These are phyloP conservation scores for Ancistrus triradiatus DNA, from an alignment of 2,113 vertebrate genomes.

Conservation along the genomic window DNA sequence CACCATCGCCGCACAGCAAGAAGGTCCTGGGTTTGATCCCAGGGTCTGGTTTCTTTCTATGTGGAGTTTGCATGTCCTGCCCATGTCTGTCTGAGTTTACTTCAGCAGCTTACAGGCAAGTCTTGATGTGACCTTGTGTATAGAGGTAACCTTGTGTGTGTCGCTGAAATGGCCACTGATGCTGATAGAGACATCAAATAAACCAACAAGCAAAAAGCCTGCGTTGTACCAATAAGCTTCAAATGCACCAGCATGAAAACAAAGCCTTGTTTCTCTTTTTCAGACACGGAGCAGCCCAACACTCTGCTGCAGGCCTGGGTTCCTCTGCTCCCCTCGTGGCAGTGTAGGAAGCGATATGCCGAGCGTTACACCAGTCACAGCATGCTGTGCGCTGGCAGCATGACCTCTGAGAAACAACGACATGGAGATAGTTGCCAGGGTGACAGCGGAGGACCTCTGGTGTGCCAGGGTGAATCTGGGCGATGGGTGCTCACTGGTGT, in stretches of 20 bases:
- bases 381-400: conserved; percentile 84
- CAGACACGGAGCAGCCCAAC: conserved; percentile 68
- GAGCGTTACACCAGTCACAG: conserved; percentile 78
- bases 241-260: background rate
- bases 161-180: too few relatives aligned
- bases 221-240: too few relatives aligned
- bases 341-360: conserved; percentile 78
- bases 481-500: conserved; percentile 82
- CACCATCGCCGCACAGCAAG: too few relatives aligned
- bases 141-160: too few relatives aligned
- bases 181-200: too few relatives aligned
- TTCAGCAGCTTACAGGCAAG: too few relatives aligned
- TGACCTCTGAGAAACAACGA: conserved; percentile 72
- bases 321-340: conserved; percentile 77
- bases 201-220: too few relatives aligned
- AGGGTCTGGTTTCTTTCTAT: too few relatives aligned
- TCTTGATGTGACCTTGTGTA: too few relatives aligned
- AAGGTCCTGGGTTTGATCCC: too few relatives aligned
- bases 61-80: too few relatives aligned
- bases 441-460: conserved; percentile 83
- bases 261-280: conserved; percentile 7
- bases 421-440: conserved; percentile 78
- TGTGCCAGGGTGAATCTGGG: conserved; percentile 73
- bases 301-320: conserved; percentile 77
- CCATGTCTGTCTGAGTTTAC: too few relatives aligned